Percentiles rank a stretch among this genome's conserved stretches.
phyloP scores from a whole-genome alignment of 2,888 invertebrate species.

The Aleiodes leptofemur region DNA sequence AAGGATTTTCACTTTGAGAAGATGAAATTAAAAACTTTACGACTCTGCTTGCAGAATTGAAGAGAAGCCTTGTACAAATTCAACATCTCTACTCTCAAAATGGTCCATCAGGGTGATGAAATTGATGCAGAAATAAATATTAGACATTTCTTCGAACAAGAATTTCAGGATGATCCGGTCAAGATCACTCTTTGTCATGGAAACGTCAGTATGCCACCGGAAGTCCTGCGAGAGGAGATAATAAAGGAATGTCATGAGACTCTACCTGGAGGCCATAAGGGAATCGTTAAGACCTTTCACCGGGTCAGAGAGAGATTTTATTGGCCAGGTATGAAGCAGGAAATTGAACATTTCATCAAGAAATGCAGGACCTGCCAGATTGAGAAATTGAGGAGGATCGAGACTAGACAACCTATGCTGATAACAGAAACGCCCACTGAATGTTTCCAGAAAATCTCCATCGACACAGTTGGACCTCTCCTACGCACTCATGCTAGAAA shows the following conservation, averaged over 20 bases:
- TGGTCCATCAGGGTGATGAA: too few species aligned
- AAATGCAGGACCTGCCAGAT: background rate
- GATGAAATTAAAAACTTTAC: background rate
- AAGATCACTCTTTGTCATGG: background rate
- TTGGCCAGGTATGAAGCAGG: too few species aligned
- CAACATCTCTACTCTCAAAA: too few species aligned
- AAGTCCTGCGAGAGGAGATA: background rate
- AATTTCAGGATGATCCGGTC: background rate
- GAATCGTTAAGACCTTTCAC: background rate
- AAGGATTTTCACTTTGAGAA: background rate
- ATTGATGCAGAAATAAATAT: too few species aligned
- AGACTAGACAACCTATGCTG: background rate
- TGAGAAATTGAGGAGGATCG: constrained; percentile 17
- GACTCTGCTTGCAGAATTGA: too few species aligned
- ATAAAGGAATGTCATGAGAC: constrained; percentile 2
- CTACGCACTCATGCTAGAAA: background rate
- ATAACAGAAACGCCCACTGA: background rate
- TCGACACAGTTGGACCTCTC: constrained; percentile 59
- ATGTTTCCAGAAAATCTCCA: constrained; percentile 6
- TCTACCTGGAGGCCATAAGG: background rate
- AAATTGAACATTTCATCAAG: background rate
- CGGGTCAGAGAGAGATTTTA: background rate
- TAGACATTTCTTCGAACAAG: background rate
- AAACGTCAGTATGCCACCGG: background rate
- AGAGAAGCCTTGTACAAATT: too few species aligned